Conservation (phyloP, 1,140 invertebrate genomes). For the Artemia franciscana region DNA sequence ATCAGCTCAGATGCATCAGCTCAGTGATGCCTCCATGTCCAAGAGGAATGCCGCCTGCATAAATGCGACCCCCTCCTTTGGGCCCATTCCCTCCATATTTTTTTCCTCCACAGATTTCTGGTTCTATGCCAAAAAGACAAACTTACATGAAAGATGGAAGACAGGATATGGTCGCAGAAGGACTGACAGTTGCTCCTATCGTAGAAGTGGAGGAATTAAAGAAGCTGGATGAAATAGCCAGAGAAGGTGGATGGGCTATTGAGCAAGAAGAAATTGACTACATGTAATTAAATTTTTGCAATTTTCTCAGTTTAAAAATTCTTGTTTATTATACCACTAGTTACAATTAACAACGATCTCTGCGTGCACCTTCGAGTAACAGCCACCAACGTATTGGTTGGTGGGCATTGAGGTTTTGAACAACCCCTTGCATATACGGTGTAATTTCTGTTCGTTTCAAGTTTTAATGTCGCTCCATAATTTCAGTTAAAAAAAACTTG, state of each 20-base stretch:
- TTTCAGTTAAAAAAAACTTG: too few species aligned
- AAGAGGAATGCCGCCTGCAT: conserved; percentile 16
- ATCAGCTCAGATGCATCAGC: too few species aligned
- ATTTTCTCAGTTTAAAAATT: too few species aligned
- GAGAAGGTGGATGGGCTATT: conserved; percentile 54
- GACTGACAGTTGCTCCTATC: too few species aligned
- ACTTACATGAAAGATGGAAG: conserved; percentile 10
- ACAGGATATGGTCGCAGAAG: conserved; percentile 29
- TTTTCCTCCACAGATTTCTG: conserved; percentile 14
- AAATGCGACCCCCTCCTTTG: conserved; percentile 20
- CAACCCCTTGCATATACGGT: too few species aligned
- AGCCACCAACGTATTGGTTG: too few species aligned
- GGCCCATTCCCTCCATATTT: conserved; percentile 4
- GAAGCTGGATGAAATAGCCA: conserved; percentile 67
- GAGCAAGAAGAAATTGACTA: conserved; percentile 81
- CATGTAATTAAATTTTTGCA: conserved; percentile 33
- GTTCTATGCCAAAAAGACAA: conserved; percentile 11
- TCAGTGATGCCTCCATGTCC: conserved; percentile 18
- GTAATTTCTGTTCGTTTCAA: too few species aligned
- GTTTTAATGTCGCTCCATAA: too few species aligned
- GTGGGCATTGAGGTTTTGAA: too few species aligned
- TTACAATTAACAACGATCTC: too few species aligned
- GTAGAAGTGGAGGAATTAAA: conserved; percentile 76
- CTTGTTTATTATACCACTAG: too few species aligned
- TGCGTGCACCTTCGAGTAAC: too few species aligned